Evolutionary conservation across 2,888 invertebrate genomes (phyloP).

Genomic region (Pseudococcus longispinus): DNA sequence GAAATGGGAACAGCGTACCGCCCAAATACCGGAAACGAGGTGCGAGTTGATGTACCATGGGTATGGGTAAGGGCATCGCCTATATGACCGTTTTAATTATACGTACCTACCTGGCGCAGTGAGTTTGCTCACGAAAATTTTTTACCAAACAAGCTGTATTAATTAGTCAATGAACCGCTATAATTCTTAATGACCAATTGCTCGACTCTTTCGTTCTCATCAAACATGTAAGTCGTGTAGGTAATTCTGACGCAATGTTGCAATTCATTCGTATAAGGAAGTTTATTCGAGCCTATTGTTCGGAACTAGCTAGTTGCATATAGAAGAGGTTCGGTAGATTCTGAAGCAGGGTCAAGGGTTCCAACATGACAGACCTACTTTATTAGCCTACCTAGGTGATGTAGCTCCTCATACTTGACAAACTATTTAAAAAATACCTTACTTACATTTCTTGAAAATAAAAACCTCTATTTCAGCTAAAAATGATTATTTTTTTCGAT

Average conservation of each 20-base stretch:
- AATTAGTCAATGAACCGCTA: constrained; percentile 52
- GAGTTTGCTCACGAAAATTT: background rate
- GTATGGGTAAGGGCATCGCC: background rate
- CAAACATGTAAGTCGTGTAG: constrained; percentile 15
- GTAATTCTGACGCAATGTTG: background rate
- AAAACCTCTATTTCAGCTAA: too few relatives aligned
- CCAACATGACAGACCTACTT: too few relatives aligned
- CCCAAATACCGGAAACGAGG: constrained; percentile 19
- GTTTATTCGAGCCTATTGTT: background rate
- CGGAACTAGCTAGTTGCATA: background rate
- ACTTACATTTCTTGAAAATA: too few relatives aligned
- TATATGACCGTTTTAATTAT: constrained; percentile 40
- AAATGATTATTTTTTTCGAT: too few relatives aligned
- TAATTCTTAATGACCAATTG: constrained; percentile 29
- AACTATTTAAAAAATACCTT: too few relatives aligned
- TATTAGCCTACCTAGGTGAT: too few relatives aligned
- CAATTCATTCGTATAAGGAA: background rate
- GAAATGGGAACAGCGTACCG: constrained; percentile 32
- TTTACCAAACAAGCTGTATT: constrained; percentile 27
- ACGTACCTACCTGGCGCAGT: background rate
- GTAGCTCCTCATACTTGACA: too few relatives aligned
- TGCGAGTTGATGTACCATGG: background rate
- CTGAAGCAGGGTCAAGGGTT: too few relatives aligned
- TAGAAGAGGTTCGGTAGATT: too few relatives aligned
- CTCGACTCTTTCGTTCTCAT: background rate